phyloP scores from a whole-genome alignment of 1,140 invertebrate genomes.

The Eurytemora carolleeae region DNA sequence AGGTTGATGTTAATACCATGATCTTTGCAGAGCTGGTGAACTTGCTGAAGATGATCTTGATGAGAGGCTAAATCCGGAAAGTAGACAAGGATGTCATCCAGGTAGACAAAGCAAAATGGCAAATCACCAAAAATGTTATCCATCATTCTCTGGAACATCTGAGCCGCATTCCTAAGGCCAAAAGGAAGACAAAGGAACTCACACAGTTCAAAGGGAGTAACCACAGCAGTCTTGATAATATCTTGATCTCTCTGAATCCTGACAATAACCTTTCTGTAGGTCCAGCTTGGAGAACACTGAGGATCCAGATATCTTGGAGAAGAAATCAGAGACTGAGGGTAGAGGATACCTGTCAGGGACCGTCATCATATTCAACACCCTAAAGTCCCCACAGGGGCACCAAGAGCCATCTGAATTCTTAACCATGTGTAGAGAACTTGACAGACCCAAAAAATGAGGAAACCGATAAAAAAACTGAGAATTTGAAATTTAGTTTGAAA shows the following conservation, averaged over 20 bases:
- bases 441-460: too few species aligned
- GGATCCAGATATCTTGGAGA: conserved; percentile 9
- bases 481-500: too few species aligned
- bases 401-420: conserved; percentile 20
- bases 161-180: too few species aligned
- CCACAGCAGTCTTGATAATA: conserved; percentile 22
- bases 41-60: too few species aligned
- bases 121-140: too few species aligned
- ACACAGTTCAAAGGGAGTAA: conserved; percentile 23
- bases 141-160: too few species aligned
- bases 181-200: conserved; percentile 26
- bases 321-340: conserved; percentile 20
- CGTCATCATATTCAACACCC: conserved; percentile 26
- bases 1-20: too few species aligned
- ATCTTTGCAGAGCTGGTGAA: too few species aligned
- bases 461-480: too few species aligned
- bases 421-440: conserved; percentile 20
- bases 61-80: too few species aligned
- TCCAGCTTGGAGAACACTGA: conserved; percentile 18
- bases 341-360: conserved; percentile 26
- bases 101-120: too few species aligned
- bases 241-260: conserved; percentile 18
- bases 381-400: conserved; percentile 28
- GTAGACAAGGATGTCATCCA: too few species aligned
- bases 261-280: conserved; percentile 18